phyloP scores from a whole-genome alignment of 2,113 vertebrate species.

The Columba livia region DNA sequence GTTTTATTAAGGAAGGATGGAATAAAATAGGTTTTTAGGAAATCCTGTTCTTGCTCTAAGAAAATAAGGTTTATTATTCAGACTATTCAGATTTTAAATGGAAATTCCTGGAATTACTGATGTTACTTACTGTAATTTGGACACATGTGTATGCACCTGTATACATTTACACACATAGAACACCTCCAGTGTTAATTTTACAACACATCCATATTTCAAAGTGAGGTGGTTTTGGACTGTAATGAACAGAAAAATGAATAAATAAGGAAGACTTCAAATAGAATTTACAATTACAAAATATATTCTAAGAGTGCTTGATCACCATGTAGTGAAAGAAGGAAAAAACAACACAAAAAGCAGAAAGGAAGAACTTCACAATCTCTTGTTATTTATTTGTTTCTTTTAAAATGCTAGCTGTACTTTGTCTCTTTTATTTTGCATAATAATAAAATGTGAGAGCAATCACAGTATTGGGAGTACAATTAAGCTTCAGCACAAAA shows the following conservation, averaged over 20 bases:
- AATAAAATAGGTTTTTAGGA: not conserved
- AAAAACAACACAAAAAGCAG: not conserved
- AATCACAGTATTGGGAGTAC: not conserved
- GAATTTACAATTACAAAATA: not conserved
- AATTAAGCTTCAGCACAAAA: slow-evolving; percentile 32
- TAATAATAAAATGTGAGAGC: slow-evolving; percentile 5
- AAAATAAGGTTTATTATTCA: not conserved
- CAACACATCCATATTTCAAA: not conserved
- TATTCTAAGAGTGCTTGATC: not conserved
- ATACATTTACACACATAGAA: not conserved
- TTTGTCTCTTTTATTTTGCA: slow-evolving; percentile 20
- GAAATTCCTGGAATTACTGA: not conserved
- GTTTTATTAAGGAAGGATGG: not conserved
- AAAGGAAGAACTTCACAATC: not conserved
- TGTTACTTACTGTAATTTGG: not conserved
- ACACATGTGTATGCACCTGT: not conserved
- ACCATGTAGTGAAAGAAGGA: not conserved
- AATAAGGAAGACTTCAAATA: not conserved
- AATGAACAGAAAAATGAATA: not conserved
- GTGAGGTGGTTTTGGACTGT: not conserved
- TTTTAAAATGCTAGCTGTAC: not conserved
- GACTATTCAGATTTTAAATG: not conserved
- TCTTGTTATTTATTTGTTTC: slow-evolving; percentile 5
- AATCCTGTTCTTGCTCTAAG: not conserved
- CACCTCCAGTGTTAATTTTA: not conserved